These are phyloP conservation scores for Odocoileus virginianus DNA, from an alignment of 2,113 vertebrate species.

Conservation along the genomic window DNA sequence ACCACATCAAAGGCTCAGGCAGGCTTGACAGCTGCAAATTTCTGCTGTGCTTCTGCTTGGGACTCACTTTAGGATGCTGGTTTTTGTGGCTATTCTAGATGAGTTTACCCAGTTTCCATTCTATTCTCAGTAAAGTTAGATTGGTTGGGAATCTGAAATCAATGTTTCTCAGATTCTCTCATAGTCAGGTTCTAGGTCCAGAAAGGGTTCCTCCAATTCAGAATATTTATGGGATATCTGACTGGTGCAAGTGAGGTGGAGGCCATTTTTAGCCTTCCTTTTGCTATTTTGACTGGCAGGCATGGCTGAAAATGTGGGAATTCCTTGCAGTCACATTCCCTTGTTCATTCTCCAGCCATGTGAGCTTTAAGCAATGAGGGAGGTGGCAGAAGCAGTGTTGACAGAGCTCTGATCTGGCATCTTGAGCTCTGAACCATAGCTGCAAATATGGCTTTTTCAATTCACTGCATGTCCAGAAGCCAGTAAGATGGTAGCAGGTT, in stretches of 20 bases:
- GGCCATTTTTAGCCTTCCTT: no score
- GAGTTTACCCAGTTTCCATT: neutral
- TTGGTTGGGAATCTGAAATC: neutral
- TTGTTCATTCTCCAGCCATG: neutral
- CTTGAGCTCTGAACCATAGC: neutral
- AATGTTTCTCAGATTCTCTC: neutral
- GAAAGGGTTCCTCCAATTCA: neutral
- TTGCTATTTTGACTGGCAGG: neutral
- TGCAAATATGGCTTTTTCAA: neutral
- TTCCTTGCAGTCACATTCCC: neutral
- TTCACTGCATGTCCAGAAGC: neutral
- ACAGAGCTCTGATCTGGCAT: neutral
- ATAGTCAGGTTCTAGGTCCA: neutral
- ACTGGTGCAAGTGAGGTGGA: neutral
- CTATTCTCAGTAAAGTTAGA: neutral
- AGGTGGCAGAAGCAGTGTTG: neutral
- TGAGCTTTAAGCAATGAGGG: neutral
- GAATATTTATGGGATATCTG: neutral
- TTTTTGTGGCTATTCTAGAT: neutral
- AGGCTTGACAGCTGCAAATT: neutral
- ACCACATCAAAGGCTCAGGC: neutral
- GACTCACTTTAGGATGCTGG: neutral
- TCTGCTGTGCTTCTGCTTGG: neutral
- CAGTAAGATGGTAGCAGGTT: neutral
- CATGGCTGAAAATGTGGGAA: accelerated